These are phyloP conservation scores for Drosophila lacertosa DNA, from an alignment of 1,140 invertebrate genomes.

Conservation along the genomic window DNA sequence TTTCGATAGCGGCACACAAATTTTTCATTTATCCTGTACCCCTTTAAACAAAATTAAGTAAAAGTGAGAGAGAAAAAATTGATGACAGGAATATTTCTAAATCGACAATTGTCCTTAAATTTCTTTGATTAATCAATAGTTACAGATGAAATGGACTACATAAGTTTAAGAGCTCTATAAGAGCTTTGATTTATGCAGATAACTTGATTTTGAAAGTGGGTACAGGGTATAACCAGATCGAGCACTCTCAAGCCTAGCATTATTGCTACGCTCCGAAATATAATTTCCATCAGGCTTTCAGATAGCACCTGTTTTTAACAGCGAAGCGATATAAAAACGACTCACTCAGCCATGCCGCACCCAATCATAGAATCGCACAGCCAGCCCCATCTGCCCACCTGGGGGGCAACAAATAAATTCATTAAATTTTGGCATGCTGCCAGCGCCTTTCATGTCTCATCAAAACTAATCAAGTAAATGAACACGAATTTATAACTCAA, in stretches of 20 bases:
- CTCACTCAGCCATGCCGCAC: constrained; percentile 10
- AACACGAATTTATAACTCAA: constrained; percentile 65
- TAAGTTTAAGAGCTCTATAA: too few relatives aligned
- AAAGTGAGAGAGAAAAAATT: too few relatives aligned
- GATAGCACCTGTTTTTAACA: constrained; percentile 5
- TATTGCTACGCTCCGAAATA: not conserved
- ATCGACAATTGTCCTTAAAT: too few relatives aligned
- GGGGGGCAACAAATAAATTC: constrained; percentile 44
- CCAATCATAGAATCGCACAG: constrained; percentile 10
- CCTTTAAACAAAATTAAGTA: too few relatives aligned
- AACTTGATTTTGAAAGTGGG: too few relatives aligned
- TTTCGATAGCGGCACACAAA: constrained; percentile 16
- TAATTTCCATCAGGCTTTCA: constrained; percentile 8
- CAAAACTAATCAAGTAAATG: constrained; percentile 81
- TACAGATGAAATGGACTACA: too few relatives aligned
- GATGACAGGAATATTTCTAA: too few relatives aligned
- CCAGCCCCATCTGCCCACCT: not conserved
- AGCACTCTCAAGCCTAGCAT: not conserved
- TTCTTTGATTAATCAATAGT: too few relatives aligned
- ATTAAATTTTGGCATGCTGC: constrained; percentile 70
- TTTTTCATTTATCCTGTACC: not conserved
- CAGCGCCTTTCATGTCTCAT: constrained; percentile 78
- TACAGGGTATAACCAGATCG: not conserved
- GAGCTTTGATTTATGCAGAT: too few relatives aligned
- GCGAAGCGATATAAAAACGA: constrained; percentile 4